phyloP scores from a whole-genome alignment of 2,888 invertebrate species.

The Tribolium freemani region DNA sequence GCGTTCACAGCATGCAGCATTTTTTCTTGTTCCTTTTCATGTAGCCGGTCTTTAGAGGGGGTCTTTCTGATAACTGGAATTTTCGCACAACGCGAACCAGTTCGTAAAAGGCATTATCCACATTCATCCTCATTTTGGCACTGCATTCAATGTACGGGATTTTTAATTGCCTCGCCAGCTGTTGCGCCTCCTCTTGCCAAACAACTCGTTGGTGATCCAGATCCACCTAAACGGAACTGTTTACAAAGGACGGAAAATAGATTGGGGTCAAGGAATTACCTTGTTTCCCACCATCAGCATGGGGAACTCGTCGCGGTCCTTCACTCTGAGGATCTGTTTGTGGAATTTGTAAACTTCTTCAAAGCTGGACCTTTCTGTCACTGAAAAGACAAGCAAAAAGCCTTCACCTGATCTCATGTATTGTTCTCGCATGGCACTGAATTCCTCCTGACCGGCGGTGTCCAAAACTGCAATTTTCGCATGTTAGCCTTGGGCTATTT shows the following conservation, averaged over 20 bases:
- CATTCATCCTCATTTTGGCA: slow-evolving; percentile 95
- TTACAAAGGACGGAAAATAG: slow-evolving; percentile 19
- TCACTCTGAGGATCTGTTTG: slow-evolving; percentile 94
- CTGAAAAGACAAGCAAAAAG: slow-evolving; percentile 94
- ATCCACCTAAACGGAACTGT: slow-evolving; percentile 73
- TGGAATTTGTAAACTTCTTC: slow-evolving; percentile 97
- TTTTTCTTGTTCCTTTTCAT: slow-evolving; percentile 81
- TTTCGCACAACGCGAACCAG: slow-evolving; percentile 91
- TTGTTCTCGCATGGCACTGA: slow-evolving; percentile 98
- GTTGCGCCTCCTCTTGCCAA: slow-evolving; percentile 89
- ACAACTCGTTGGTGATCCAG: slow-evolving; percentile 91
- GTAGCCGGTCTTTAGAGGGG: slow-evolving; percentile 80
- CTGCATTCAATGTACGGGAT: slow-evolving; percentile 98
- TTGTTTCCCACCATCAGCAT: slow-evolving; percentile 99
- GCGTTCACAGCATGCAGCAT: slow-evolving; percentile 79
- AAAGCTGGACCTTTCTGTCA: slow-evolving; percentile 94
- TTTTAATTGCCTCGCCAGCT: slow-evolving; percentile 87
- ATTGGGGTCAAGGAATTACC: slow-evolving; percentile 62
- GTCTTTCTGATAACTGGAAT: slow-evolving; percentile 91
- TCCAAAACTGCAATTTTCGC: slow-evolving; percentile 81
- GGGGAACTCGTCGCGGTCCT: slow-evolving; percentile 98
- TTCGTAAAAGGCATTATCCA: slow-evolving; percentile 92
- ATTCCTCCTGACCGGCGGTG: slow-evolving; percentile 98
- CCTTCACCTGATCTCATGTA: slow-evolving; percentile 99
- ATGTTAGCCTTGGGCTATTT: background rate